phyloP scores from a whole-genome alignment of 2,888 invertebrate genomes.

The Megalurothrips usitatus region DNA sequence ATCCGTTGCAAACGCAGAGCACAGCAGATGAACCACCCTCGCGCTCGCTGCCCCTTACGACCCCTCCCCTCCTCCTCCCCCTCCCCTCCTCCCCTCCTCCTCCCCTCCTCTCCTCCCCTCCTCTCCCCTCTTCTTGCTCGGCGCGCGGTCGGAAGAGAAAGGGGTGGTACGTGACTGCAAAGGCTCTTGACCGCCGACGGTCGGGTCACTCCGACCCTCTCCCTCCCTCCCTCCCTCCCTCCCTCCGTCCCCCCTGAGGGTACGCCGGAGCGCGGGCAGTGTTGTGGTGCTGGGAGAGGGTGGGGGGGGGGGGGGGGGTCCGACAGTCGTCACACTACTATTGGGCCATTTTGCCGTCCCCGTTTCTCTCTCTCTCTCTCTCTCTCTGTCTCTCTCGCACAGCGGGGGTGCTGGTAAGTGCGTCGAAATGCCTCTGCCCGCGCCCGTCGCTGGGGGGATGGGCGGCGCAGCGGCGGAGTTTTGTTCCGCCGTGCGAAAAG shows the following conservation, averaged over 20 bases:
- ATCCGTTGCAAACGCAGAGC: no score
- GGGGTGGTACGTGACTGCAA: constrained; percentile 21
- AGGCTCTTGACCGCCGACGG: constrained; percentile 1
- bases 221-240: background rate
- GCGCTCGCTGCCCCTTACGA: background rate
- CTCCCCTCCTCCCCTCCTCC: background rate
- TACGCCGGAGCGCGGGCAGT: background rate
- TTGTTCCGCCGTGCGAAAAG: background rate
- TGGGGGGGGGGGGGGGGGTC: background rate
- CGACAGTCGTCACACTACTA: constrained; percentile 19
- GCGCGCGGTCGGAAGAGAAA: background rate
- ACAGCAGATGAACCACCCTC: background rate
- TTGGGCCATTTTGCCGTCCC: constrained; percentile 13
- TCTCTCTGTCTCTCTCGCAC: background rate
- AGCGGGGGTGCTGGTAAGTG: no score
- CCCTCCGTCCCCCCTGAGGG: background rate
- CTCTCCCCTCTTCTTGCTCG: background rate
- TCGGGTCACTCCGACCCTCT: background rate
- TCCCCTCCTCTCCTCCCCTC: background rate
- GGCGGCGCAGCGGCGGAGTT: no score
- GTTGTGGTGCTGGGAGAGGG: background rate
- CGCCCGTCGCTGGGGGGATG: no score
- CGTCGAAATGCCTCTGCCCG: no score
- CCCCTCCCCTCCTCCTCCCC: background rate
- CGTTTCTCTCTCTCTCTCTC: background rate